Evolutionary conservation across 2,888 invertebrate species (phyloP), one percentile per base, ranked within the genome.

Genomic region (Chouioia cunea): DNA sequence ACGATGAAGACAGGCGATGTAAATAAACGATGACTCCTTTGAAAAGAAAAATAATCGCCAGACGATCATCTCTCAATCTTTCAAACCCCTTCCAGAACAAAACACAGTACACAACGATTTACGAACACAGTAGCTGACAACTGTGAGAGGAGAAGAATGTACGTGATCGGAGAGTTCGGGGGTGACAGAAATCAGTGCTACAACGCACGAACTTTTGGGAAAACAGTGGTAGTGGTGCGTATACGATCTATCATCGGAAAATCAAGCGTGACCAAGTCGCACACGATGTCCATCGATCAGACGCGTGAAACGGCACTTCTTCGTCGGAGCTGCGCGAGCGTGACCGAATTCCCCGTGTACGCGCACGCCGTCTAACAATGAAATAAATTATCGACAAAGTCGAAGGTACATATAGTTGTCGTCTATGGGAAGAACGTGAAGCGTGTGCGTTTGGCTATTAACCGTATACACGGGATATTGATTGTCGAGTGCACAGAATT

Each of bases 361-460:
- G 44, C 68, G 71, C 72, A 74, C 68, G 71, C 65, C 52, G 62
- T 58, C 66, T 74, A 75, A 79, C 77, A 80, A 80, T 78, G 73
- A 76, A 70, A 74, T 73, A 77, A 75, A 76, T 78, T 77, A 76
- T 76, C 53, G 66, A 36, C 36, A 36, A 36, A 36, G 10, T 36
- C 27, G 27, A 6, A 4, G 4, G 27, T 27, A 27, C 27, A 27
- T 6, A 6, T 10, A 36, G 36, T n/a, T n/a, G n/a, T n/a, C n/a
- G n/a, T n/a, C n/a, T 47, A 8, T 47, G n/a, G 47, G 6, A 14
- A 36, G 36, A 36, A 36, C 12, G 36, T n/a, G 18, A n/a, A 23
- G 14, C 22, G 18, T 22, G 27, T 20, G 56, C 18, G 22, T 36
- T n/a, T n/a, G 36, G 47, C 59, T 43, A 59, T 48, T 70, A 54